These are phyloP conservation scores for Drosophila prolongata DNA, from an alignment of 2,888 invertebrate genomes.

Conservation along the genomic window DNA sequence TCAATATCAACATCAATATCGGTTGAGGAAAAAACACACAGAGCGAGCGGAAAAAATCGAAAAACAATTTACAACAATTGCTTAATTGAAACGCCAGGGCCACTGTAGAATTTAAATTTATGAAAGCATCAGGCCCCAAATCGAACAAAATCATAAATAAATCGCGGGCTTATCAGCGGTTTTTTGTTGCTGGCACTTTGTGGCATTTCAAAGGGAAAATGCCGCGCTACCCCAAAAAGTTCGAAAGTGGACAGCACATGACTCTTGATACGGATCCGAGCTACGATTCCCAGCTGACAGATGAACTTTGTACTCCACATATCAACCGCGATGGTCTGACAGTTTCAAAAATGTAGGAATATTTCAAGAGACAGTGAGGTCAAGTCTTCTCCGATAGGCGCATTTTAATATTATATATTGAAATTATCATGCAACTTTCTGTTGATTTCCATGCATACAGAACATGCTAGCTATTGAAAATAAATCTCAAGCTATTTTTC, in stretches of 20 bases:
- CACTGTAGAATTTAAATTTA: constrained; percentile 70
- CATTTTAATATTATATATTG: neutral
- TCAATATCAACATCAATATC: constrained; percentile 55
- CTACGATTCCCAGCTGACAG: constrained; percentile 21
- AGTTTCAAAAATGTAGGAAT: neutral
- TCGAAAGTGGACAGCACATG: constrained; percentile 49
- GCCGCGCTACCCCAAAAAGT: constrained; percentile 58
- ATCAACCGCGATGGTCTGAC: neutral
- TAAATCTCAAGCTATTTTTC: neutral
- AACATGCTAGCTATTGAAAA: neutral
- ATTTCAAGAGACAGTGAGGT: constrained; percentile 10
- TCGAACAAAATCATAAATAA: constrained; percentile 74
- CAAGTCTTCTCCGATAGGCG: constrained; percentile 18
- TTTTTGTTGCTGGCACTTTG: constrained; percentile 34
- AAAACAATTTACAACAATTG: constrained; percentile 74
- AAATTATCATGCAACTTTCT: neutral
- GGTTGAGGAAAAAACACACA: constrained; percentile 2
- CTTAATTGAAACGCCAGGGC: constrained; percentile 69
- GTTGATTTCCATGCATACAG: neutral
- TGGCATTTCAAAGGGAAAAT: constrained; percentile 63
- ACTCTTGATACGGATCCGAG: constrained; percentile 38
- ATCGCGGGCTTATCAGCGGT: constrained; percentile 69
- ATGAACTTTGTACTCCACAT: constrained; percentile 35
- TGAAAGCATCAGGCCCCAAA: constrained; percentile 60
- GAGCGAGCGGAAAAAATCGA: constrained; percentile 34